Percentiles rank a stretch among this genome's conserved stretches.
Conservation (phyloP, 2,888 invertebrate genomes). For the Steinernema scapterisci region DNA sequence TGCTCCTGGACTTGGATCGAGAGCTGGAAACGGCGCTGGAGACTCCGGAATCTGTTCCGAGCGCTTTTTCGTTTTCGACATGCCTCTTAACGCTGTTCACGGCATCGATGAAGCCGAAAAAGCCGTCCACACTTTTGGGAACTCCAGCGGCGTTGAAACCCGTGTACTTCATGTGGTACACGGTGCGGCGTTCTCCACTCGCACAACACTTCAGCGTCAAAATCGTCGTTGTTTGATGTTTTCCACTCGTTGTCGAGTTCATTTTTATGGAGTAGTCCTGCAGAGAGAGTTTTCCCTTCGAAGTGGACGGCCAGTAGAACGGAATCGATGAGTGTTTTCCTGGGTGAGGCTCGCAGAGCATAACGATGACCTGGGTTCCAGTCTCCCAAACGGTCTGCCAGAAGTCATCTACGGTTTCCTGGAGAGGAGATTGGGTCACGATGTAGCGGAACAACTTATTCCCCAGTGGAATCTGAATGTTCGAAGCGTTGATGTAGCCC, state of each 20-base stretch:
- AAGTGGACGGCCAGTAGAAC: conserved; percentile 50
- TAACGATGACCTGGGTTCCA: conserved; percentile 81
- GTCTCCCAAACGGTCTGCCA: conserved; percentile 92
- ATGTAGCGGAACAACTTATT: conserved; percentile 43
- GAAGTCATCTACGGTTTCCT: conserved; percentile 75
- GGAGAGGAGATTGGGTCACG: conserved; percentile 74
- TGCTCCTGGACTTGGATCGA: conserved; percentile 21
- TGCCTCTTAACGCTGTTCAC: conserved; percentile 52
- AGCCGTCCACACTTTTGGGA: conserved; percentile 76
- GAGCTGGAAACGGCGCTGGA: conserved; percentile 24
- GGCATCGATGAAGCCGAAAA: conserved; percentile 70
- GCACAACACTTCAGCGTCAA: conserved; percentile 68
- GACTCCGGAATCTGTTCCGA: conserved; percentile 37
- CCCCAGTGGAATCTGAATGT: conserved; percentile 74
- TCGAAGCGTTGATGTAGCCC: conserved; percentile 91
- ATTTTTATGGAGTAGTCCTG: conserved; percentile 44
- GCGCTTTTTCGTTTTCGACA: conserved; percentile 48
- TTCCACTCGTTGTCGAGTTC: conserved; percentile 28
- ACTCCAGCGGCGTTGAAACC: conserved; percentile 78
- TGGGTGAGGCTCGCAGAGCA: conserved; percentile 72
- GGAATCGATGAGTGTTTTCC: conserved; percentile 36
- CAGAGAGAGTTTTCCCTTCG: conserved; percentile 46
- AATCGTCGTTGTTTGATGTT: conserved; percentile 63
- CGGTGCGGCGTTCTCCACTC: conserved; percentile 67
- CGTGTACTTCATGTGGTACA: conserved; percentile 84